Base-by-base conservation (phyloP, 1,140 invertebrate genomes). In the Drosophila eugracilis region DNA sequence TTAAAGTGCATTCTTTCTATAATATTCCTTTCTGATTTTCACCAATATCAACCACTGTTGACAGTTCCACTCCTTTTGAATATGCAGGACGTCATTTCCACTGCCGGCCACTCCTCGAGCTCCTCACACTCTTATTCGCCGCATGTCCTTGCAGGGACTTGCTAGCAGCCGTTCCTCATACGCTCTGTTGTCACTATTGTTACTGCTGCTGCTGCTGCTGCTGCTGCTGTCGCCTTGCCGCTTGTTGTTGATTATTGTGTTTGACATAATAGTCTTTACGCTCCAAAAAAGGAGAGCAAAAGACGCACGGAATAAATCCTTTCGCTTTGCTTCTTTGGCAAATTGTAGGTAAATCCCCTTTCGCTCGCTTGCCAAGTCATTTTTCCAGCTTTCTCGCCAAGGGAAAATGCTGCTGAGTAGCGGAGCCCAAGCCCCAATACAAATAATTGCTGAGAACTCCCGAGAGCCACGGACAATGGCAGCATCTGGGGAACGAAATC, bases 251-350 rank as follows among this genome's bases (percentile, higher is more conserved):
- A 90, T 90, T 90, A 90, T 90, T 90, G 81, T 90, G 86, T 90
- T 90, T 84, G 86, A 84, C 88, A 88, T 90, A 90, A 90, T 90
- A 88, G 86, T 78, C 88, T 88, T 88, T 88, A 84, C 78, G 84
- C 78, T 84, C 84, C 74, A 88, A 89, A 88, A 88, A 88, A 80
- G 75, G 37, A 65, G 14, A 34, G 52, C n/a, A 42, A 53, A 54
- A 53, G 52, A 71, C 45, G 53, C 49, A 60, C 32, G 69, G 42
- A 63, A 74, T 66, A 74, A 85, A 86, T 75, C 73, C 77, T 62
- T 81, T 77, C 54, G 81, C 75, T 52, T 78, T 88, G 78, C 78
- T 75, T 78, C 78, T 58, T 78, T 60, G 75, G 78, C 84, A 89
- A 89, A 83, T 88, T 88, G 83, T 89, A 89, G 66, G 83, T 83